These are phyloP conservation scores for Entelurus aequoreus DNA, from an alignment of 2,113 vertebrate genomes.

Conservation along the genomic window DNA sequence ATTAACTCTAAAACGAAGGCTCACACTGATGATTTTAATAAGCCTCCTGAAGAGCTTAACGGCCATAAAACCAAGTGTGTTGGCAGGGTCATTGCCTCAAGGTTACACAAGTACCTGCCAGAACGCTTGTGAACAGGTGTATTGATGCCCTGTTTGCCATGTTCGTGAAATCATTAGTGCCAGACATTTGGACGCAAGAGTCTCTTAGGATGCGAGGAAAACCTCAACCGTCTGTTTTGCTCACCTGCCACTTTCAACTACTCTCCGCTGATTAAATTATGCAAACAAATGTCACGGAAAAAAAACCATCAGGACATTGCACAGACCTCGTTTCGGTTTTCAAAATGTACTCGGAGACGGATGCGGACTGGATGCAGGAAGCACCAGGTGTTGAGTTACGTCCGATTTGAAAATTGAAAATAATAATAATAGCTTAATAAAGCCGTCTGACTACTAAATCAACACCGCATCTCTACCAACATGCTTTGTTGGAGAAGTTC, in stretches of 20 bases:
- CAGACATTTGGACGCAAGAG: conserved; percentile 53
- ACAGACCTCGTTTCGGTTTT: background rate
- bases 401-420: too few species aligned
- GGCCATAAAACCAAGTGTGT: conserved; percentile 34
- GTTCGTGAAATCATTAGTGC: conserved; percentile 73
- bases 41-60: conserved; percentile 29
- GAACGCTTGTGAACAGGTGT: conserved; percentile 64
- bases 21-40: conserved; percentile 13
- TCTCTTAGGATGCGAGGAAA: conserved; percentile 48
- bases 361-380: too few species aligned
- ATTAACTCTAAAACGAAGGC: conserved; percentile 3
- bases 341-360: too few species aligned
- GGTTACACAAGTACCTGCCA: conserved; percentile 64
- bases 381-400: too few species aligned
- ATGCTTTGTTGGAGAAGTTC: too few species aligned
- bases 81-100: conserved; percentile 58
- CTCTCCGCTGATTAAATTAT: conserved; percentile 65
- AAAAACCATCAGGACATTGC: conserved; percentile 10
- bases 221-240: conserved; percentile 61
- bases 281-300: conserved; percentile 52
- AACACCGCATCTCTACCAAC: too few species aligned
- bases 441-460: too few species aligned
- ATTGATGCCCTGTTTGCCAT: conserved; percentile 62
- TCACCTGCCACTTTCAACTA: conserved; percentile 57
- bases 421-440: too few species aligned